Conservation (phyloP, 2,113 vertebrate species). For the rat (Rattus norvegicus) region DNA sequence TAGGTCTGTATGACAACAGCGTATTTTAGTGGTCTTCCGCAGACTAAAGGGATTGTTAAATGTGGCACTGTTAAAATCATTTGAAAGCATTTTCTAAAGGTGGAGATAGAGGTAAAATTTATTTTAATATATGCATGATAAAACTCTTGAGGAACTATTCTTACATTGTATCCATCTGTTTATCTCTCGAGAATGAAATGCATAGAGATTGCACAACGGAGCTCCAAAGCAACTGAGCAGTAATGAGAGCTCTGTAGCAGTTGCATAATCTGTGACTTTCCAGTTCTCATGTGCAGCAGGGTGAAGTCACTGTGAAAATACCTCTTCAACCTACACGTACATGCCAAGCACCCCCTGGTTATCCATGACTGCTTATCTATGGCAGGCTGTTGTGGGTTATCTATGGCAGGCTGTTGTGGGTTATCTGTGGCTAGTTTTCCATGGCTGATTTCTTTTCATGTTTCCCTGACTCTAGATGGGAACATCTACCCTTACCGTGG, state of each 20-base stretch:
- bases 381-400: no score
- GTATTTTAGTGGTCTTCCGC: background rate
- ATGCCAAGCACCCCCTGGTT: constrained; percentile 51
- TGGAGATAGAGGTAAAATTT: background rate
- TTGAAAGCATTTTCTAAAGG: background rate
- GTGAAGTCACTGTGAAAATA: constrained; percentile 52
- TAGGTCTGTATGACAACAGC: background rate
- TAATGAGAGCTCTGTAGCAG: constrained; percentile 38
- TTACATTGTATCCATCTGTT: background rate
- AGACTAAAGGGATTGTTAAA: background rate
- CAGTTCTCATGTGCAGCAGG: constrained; percentile 21
- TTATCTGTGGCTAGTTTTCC: background rate
- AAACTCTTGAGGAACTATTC: constrained; percentile 34
- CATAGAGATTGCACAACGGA: background rate
- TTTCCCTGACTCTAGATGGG: constrained; percentile 62
- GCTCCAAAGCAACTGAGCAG: constrained; percentile 24
- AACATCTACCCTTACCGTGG: constrained; percentile 37
- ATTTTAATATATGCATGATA: constrained; percentile 25
- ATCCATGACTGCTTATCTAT: no score
- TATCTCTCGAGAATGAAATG: background rate
- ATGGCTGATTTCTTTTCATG: constrained; percentile 53
- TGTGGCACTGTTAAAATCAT: constrained; percentile 30
- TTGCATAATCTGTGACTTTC: constrained; percentile 37
- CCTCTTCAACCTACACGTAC: constrained; percentile 44
- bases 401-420: no score